These are phyloP conservation scores for Erebia epiphron DNA, from an alignment of 2,888 invertebrate genomes.

Conservation along the genomic window DNA sequence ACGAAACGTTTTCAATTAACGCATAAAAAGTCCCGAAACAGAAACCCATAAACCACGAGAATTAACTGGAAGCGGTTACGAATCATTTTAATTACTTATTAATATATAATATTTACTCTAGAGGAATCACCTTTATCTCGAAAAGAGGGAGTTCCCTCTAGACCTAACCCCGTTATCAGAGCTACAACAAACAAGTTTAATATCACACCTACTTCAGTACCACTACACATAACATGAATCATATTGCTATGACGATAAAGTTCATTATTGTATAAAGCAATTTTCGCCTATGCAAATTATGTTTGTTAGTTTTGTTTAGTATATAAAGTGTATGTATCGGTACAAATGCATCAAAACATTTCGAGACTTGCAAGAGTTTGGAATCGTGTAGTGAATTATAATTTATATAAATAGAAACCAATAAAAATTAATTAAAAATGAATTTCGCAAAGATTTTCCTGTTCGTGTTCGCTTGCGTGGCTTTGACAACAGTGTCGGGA, in stretches of 20 bases:
- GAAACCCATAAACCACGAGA: conserved; percentile 8
- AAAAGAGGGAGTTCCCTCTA: conserved; percentile 11
- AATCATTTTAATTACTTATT: neutral
- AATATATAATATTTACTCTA: conserved; percentile 5
- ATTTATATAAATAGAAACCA: neutral
- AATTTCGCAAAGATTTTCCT: conserved; percentile 55
- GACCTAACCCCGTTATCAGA: neutral
- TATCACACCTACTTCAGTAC: neutral
- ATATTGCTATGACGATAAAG: neutral
- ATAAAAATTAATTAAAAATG: conserved; percentile 45
- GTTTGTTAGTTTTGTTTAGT: conserved; percentile 7
- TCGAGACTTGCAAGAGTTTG: neutral
- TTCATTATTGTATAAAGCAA: neutral
- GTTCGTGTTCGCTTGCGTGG: conserved; percentile 52
- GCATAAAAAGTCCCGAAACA: conserved; percentile 9
- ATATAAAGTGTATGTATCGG: conserved; percentile 9
- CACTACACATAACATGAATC: neutral
- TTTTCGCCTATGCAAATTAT: conserved; percentile 11
- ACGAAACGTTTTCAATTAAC: neutral
- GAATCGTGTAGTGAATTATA: neutral
- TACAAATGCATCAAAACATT: neutral
- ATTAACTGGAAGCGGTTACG: conserved; percentile 1
- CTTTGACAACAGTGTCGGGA: conserved; percentile 47
- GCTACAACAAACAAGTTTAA: neutral
- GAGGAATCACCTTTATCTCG: conserved; percentile 17